Evolutionary conservation across 2,797 vertebrate genomes (phyloP), one percentile per base, ranked within the genome.

Genomic region (Fratercula arctica): DNA sequence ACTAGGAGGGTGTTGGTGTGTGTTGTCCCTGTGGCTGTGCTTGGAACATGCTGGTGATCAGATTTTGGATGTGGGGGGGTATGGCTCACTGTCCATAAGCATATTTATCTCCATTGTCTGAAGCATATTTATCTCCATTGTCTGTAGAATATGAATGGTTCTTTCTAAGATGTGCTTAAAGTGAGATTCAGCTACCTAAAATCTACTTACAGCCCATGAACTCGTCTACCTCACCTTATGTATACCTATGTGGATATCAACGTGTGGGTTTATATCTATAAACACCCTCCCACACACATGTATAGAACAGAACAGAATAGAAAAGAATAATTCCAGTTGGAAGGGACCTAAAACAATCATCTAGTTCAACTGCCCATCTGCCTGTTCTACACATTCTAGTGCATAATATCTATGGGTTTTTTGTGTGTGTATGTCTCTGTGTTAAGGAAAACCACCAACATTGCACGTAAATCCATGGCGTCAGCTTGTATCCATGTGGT

Each of bases 271-370:
- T 86, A 6, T 81, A n/a, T 10, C 2, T 14, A 1, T 18, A 50
- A 5, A 33, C 3, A 6, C 0, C 7, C 3, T 29, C 23, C 5
- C 21, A 6, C 13, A 18, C 11, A 21, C 16, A 24, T 12, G 29
- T 23, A 31, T 10, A 21, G 41, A 35, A 45, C 45, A 19, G 18
- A 45, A 45, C 45, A 45, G 45, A 51, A 28, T 16, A 48, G 45
- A 39, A 75, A 13, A 57, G 29, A 64, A 50, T 7, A 48, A 41
- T 43, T 84, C 74, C 17, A 25, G 6, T 33, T 56, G 18, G 15
- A 68, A 87, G 24, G 9, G 25, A 41, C 6, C 6, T n/a, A 16
- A 28, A 48, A 6, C 0, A 0, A 11, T 64, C 11, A 48, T 31
- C 25, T 33, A 61, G 20, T 61, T 18, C 41, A 64, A 25, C 37